Evolutionary conservation across 2,888 invertebrate genomes (phyloP), one percentile per base, ranked within the genome.

Genomic region (Tipula lateralis): DNA sequence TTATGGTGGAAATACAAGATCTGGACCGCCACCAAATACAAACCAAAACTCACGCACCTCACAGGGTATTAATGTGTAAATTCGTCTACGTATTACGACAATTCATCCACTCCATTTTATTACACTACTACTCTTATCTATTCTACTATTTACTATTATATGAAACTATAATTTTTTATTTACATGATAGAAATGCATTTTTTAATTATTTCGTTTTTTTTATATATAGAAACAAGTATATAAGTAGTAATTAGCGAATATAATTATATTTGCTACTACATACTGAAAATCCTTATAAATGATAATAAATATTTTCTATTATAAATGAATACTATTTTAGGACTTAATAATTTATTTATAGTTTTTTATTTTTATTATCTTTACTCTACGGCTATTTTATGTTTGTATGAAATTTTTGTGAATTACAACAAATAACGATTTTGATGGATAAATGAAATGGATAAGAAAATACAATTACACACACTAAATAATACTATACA

Each of bases 1-100:
- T 34, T 87, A 88, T 83, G 87, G 89, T 29, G 85, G 85, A n/a
- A 36, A 84, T 24, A 80, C 66, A 66, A 32, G 83, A 12, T 30
- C 66, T 16, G 88, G 82, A 2, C 66, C 66, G 12, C 66, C 66
- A 24, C 66, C 66, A 66, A 66, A 66, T 24, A 24, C 66, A 66
- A 66, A 66, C 12, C 66, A 66, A 66, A 82, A 82, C 16, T 30
- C 82, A 30, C 82, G 82, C 16, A 30, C 82, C n/a, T 82, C 81
- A 30, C 82, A 82, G 16, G 82, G 82, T 82, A 32, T 82, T 32
- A 82, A 82, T 30, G 82, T 82, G 82, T 82, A 82, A 82, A 66
- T 66, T 66, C 66, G 12, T 24, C 12, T 9, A 66, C 66, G 24
- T 24, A 66, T 66, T 24, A 44, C 16, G 44, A 44, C 19, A 66